Evolutionary conservation across 2,888 invertebrate genomes (phyloP).

Genomic region (Rhopalosiphum nymphaeae): DNA sequence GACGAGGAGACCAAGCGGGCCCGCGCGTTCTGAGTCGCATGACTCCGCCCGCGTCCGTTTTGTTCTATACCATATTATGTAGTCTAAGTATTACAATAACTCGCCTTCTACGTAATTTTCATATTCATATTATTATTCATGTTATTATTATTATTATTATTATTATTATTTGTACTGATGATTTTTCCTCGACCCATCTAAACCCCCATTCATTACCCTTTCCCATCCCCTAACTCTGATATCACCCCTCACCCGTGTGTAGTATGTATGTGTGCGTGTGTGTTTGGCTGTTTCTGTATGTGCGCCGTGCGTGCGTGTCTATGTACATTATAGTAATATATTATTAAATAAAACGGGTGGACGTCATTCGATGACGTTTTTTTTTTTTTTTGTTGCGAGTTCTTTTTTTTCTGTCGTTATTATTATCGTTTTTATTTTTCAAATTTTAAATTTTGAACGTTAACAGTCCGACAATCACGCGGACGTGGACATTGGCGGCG

Average conservation of each 20-base stretch:
- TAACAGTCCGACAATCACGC: neutral
- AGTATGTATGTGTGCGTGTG: neutral
- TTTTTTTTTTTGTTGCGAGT: neutral
- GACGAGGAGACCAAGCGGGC: conserved; percentile 93
- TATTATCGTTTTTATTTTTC: neutral
- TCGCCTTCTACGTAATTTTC: conserved; percentile 13
- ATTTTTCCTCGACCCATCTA: neutral
- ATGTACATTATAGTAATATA: neutral
- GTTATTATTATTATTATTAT: neutral
- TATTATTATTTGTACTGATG: neutral
- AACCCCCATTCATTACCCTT: neutral
- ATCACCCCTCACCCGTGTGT: neutral
- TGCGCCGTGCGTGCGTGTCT: neutral
- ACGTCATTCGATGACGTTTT: neutral
- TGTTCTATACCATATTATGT: neutral
- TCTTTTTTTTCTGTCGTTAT: neutral
- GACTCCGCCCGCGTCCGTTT: neutral
- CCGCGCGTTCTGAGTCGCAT: conserved; percentile 40
- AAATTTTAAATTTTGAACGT: neutral
- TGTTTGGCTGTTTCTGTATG: no score
- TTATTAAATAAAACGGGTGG: neutral
- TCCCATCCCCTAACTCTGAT: neutral
- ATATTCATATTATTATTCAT: neutral
- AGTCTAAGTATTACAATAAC: conserved; percentile 14
- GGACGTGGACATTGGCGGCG: neutral